Evolutionary conservation across 2,888 invertebrate species (phyloP).

Genomic region (Hipparchia semele): DNA sequence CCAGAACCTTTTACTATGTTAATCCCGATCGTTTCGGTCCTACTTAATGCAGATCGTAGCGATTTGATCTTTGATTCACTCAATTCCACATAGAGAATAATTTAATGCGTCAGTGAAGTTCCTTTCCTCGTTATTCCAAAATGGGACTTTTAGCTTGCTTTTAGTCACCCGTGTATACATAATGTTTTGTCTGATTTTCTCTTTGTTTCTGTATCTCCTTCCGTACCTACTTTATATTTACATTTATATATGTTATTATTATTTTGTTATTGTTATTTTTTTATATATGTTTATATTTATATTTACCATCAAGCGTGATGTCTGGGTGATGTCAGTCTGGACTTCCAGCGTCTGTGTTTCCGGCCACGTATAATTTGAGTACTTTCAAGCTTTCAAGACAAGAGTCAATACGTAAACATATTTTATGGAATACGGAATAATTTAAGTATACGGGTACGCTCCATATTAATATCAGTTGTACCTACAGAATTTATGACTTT

Average conservation of each 20-base stretch:
- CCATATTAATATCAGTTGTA: no score
- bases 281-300: no score
- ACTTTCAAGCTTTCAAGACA: no score
- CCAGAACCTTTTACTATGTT: conserved; percentile 6
- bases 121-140: neutral
- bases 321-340: no score
- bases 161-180: neutral
- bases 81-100: conserved; percentile 6
- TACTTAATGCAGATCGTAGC: conserved; percentile 8
- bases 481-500: no score
- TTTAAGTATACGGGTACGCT: no score
- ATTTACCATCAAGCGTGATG: no score
- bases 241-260: neutral
- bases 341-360: no score
- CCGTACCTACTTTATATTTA: no score
- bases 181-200: neutral
- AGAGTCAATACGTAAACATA: no score
- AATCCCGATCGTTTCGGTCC: conserved; percentile 1
- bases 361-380: no score
- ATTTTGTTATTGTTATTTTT: neutral
- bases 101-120: conserved; percentile 5
- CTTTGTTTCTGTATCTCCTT: neutral
- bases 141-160: neutral
- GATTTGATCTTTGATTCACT: conserved; percentile 11
- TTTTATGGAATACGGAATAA: no score